These are phyloP conservation scores for Megalurothrips usitatus DNA, from an alignment of 2,888 invertebrate genomes.

Conservation along the genomic window DNA sequence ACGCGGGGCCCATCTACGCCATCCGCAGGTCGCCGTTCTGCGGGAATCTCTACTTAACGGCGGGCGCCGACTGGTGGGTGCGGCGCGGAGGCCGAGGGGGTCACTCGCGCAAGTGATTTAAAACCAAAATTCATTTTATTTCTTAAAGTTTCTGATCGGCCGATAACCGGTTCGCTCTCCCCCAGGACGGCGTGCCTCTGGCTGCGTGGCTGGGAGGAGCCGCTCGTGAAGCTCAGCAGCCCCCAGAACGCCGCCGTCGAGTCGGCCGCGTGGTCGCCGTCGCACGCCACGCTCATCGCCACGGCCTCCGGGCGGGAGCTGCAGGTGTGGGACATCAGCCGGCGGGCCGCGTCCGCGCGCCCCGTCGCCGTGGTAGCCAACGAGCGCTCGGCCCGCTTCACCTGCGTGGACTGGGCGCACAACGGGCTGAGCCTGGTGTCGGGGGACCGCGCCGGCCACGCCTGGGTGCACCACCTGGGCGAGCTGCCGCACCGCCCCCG, in stretches of 20 bases:
- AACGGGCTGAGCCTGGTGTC: constrained; percentile 18
- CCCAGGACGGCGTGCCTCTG: constrained; percentile 56
- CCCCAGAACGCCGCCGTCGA: constrained; percentile 48
- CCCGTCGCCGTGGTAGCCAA: constrained; percentile 13
- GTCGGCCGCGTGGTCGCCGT: constrained; percentile 66
- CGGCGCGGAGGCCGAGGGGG: no score
- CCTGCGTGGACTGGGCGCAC: constrained; percentile 7
- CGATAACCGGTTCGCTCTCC: no score
- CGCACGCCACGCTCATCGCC: constrained; percentile 68
- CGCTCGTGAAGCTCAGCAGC: constrained; percentile 53
- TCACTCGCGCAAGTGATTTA: no score
- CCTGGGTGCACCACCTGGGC: constrained; percentile 15
- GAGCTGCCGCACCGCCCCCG: constrained; percentile 3
- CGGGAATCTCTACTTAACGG: constrained; percentile 62
- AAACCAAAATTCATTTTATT: no score
- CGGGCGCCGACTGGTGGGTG: constrained; percentile 72
- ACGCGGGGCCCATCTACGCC: constrained; percentile 68
- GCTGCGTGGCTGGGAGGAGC: constrained; percentile 62
- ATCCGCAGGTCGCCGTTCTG: constrained; percentile 71
- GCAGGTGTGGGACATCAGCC: constrained; percentile 67
- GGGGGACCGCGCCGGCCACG: constrained; percentile 17
- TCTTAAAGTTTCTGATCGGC: no score
- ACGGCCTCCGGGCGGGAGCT: constrained; percentile 62
- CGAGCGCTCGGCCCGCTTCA: not conserved
- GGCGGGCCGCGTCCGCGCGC: constrained; percentile 27